Conservation (phyloP, 2,113 vertebrate species). For the Sterna hirundo region DNA sequence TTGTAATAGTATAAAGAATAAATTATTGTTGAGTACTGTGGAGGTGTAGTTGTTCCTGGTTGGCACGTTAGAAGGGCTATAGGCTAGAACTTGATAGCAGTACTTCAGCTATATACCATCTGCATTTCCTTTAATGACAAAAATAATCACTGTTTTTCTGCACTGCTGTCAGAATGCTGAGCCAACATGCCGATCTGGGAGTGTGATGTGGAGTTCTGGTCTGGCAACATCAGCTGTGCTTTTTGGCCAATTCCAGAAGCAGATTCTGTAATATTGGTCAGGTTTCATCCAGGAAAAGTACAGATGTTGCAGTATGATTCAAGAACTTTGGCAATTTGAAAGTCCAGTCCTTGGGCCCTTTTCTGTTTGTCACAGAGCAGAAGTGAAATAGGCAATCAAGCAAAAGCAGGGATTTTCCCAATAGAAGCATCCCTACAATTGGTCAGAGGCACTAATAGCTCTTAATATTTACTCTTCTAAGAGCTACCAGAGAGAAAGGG, state of each 20-base stretch:
- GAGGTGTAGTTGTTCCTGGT: not conserved
- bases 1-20: not conserved
- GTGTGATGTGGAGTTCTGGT: slow-evolving; percentile 31
- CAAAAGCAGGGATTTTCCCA: not conserved
- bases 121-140: slow-evolving; percentile 36
- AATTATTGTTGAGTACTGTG: not conserved
- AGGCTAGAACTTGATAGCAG: not conserved
- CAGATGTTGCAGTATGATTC: not conserved
- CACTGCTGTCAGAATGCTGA: slow-evolving; percentile 19
- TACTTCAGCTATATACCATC: not conserved
- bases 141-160: slow-evolving; percentile 28
- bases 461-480: not conserved
- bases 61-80: not conserved
- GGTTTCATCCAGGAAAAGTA: not conserved
- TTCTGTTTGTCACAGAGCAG: not conserved
- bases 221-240: not conserved
- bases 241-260: slow-evolving; percentile 10
- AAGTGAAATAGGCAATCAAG: not conserved
- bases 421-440: not conserved
- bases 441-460: not conserved
- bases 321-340: not conserved
- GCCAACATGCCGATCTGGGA: slow-evolving; percentile 24
- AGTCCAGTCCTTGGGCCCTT: not conserved
- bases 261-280: not conserved
- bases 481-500: not conserved